Base-by-base conservation (phyloP, 2,113 vertebrate genomes). In the Arothron firmamentum region DNA sequence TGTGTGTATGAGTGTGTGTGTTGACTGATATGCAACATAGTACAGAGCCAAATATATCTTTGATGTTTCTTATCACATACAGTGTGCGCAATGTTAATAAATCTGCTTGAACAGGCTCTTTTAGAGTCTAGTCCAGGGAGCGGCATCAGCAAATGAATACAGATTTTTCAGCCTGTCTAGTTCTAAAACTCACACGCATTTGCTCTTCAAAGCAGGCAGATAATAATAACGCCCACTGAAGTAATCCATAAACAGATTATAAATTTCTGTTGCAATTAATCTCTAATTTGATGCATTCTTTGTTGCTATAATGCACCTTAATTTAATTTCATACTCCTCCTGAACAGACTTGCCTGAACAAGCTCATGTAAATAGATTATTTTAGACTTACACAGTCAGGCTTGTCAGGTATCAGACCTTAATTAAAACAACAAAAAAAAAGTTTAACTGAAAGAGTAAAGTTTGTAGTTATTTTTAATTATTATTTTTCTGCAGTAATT, bases 181-280 rank as follows among this genome's bases (percentile, higher is more conserved):
- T 28, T 52, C 45, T 41, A 59, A 31, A 52, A 53, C 42, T 62
- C 57, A 59, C 50, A 52, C 43, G 53, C 18, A 42, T 42, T 23
- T 54, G 56, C 62, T 67, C 70, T 62, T 19, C 63, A 65, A 56
- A 64, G 21, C 43, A 48, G n/a, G 42, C 11, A 58, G 54, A 62
- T 50, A 52, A 55, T 43, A 56, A 41, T 41, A 25, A 66, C 21
- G 19, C 28, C 19, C 45, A 43, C 43, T 63, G 34, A 46, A 61
- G 55, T 56, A 49, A 56, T 19, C 49, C 38, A 49, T 20, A 73
- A 67, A 51, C 23, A 70, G 28, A 63, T 50, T n/a, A 19, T 0
- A 0, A 42, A 67, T 52, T 59, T 72, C 23, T 34, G 56, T 15
- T 13, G 57, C 34, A 58, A 55, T 72, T 68, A 71, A 61, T 54